Evolutionary conservation across 2,113 vertebrate genomes (phyloP).

Genomic region (Muscicapa adusta): DNA sequence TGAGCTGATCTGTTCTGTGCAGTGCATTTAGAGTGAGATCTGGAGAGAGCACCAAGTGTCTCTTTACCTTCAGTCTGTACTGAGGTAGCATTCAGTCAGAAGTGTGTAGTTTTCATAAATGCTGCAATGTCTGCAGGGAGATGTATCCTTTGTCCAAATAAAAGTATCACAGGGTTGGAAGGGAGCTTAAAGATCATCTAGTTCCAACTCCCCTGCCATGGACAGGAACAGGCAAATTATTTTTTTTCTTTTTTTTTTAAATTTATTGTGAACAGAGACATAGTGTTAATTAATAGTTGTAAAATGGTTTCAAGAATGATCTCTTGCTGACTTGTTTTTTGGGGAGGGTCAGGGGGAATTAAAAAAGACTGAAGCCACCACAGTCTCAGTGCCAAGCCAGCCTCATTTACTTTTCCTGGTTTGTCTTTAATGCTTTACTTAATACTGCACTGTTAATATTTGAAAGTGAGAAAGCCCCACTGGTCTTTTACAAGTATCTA

Average conservation of each 20-base stretch:
- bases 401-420: background rate
- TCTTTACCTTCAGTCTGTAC: background rate
- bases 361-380: background rate
- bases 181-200: background rate
- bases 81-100: background rate
- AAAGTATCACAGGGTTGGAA: background rate
- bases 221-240: background rate
- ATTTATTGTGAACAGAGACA: background rate
- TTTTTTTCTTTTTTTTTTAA: background rate
- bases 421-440: background rate
- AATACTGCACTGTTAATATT: background rate
- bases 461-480: background rate
- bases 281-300: background rate
- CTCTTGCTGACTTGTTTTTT: background rate
- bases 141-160: background rate
- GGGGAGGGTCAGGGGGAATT: accelerated
- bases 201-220: background rate
- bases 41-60: background rate
- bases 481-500: background rate
- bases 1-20: background rate
- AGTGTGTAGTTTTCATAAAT: background rate
- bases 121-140: background rate
- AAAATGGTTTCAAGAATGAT: background rate
- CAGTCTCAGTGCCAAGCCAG: background rate
- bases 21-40: background rate